A percentile compares a stretch with the other conserved stretches of the same genome.
Evolutionary conservation across 2,888 invertebrate genomes (phyloP).

Genomic region (Dioctria rufipes): DNA sequence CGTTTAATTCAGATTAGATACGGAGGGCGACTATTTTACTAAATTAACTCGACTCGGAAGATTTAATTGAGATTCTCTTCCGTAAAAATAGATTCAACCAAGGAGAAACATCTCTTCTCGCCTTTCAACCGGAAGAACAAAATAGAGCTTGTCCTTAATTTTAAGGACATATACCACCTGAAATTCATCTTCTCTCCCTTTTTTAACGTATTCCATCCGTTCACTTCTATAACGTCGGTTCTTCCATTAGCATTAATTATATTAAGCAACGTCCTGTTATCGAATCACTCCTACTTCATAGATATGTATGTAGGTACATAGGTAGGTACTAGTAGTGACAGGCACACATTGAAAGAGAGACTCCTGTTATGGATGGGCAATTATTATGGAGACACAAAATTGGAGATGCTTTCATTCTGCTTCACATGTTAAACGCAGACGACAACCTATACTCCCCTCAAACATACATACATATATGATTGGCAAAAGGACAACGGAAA

Average conservation of each 20-base stretch:
- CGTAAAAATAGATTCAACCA: constrained; percentile 15
- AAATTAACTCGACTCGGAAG: constrained; percentile 9
- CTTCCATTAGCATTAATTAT: constrained; percentile 32
- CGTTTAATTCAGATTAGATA: not conserved
- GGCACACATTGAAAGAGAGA: not conserved
- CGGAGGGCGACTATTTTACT: not conserved
- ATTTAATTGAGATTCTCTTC: constrained; percentile 18
- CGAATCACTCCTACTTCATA: constrained; percentile 1
- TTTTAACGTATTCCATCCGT: not conserved
- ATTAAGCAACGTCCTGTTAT: constrained; percentile 24
- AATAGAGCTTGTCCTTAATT: constrained; percentile 24
- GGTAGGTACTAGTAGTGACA: too few relatives aligned
- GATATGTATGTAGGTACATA: too few relatives aligned
- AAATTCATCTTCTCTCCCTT: not conserved
- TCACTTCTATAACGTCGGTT: not conserved
- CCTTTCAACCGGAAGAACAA: constrained; percentile 41
- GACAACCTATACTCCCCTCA: not conserved
- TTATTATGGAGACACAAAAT: constrained; percentile 42
- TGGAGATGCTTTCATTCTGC: constrained; percentile 39
- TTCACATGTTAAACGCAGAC: constrained; percentile 28
- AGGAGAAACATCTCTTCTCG: constrained; percentile 26
- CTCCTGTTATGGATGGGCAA: constrained; percentile 34
- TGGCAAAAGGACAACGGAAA: constrained; percentile 33
- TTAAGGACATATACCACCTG: constrained; percentile 2
- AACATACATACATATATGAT: constrained; percentile 7